phyloP scores from a whole-genome alignment of 2,113 vertebrate genomes.

The Aldabrachelys gigantea region DNA sequence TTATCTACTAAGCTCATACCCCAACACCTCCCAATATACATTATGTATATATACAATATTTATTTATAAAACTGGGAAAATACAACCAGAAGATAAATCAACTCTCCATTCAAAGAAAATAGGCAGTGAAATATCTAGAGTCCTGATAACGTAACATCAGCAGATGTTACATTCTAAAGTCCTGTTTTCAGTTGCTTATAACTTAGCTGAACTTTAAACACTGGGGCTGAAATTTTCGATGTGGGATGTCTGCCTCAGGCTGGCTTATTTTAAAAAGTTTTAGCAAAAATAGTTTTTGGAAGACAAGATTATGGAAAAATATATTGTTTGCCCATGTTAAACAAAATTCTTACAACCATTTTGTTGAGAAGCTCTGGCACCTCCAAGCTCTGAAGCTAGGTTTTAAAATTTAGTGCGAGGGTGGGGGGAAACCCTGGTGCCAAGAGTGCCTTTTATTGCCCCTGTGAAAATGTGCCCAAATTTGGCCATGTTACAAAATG shows the following conservation, averaged over 20 bases:
- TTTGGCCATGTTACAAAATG: not conserved
- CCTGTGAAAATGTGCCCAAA: not conserved
- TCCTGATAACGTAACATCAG: too few relatives aligned
- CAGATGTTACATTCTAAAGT: not conserved
- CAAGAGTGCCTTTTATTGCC: not conserved
- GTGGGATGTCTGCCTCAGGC: not conserved
- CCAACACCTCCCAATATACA: accelerated
- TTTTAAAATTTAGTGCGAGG: not conserved
- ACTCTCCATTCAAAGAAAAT: not conserved
- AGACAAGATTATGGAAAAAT: not conserved
- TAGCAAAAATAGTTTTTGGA: not conserved
- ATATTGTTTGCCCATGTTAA: not conserved
- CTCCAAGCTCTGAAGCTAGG: not conserved
- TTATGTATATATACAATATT: accelerated
- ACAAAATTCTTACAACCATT: not conserved
- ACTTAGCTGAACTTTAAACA: not conserved
- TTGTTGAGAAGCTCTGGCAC: not conserved
- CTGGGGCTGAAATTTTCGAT: not conserved
- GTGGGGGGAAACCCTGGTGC: accelerated
- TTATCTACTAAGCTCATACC: not conserved
- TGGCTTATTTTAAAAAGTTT: not conserved
- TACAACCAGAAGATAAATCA: not conserved
- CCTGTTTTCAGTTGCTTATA: constrained; percentile 4
- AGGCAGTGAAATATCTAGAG: not conserved
- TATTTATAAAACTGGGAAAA: not conserved